Conservation (phyloP, 2,888 invertebrate genomes). For the Bhutanitis thaidina region DNA sequence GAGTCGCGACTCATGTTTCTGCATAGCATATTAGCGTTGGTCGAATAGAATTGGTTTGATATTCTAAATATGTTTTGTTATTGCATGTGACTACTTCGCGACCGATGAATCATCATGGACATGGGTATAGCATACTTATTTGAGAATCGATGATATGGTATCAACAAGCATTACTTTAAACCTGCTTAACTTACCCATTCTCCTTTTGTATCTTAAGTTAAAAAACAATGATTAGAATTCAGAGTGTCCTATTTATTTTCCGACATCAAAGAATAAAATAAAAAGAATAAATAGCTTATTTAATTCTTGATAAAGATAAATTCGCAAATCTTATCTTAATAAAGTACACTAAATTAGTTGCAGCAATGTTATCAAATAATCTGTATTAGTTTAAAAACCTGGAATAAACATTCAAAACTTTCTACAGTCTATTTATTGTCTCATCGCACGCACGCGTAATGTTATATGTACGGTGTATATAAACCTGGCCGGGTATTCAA, state of each 20-base stretch:
- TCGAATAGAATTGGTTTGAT: conserved; percentile 23
- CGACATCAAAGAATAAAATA: too few species aligned
- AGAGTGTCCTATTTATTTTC: too few species aligned
- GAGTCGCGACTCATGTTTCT: conserved; percentile 25
- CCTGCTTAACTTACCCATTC: too few species aligned
- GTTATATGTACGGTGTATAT: conserved; percentile 1
- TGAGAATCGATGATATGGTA: too few species aligned
- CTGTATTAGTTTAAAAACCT: conserved; percentile 1
- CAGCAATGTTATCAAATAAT: neutral
- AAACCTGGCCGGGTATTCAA: conserved; percentile 27
- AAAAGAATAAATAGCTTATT: too few species aligned
- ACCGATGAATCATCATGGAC: neutral
- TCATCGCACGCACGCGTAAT: conserved; percentile 11
- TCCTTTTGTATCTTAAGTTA: too few species aligned
- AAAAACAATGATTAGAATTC: too few species aligned
- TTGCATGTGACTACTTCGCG: neutral
- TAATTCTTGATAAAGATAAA: too few species aligned
- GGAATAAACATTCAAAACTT: conserved; percentile 3
- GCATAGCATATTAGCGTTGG: conserved; percentile 16
- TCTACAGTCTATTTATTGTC: conserved; percentile 9
- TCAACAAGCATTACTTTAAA: too few species aligned
- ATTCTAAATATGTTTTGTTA: conserved; percentile 8
- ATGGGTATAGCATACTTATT: too few species aligned
- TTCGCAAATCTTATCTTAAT: too few species aligned
- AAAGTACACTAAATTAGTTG: too few species aligned